Evolutionary conservation across 2,888 invertebrate genomes (phyloP).

Genomic region (Corbicula japonica): DNA sequence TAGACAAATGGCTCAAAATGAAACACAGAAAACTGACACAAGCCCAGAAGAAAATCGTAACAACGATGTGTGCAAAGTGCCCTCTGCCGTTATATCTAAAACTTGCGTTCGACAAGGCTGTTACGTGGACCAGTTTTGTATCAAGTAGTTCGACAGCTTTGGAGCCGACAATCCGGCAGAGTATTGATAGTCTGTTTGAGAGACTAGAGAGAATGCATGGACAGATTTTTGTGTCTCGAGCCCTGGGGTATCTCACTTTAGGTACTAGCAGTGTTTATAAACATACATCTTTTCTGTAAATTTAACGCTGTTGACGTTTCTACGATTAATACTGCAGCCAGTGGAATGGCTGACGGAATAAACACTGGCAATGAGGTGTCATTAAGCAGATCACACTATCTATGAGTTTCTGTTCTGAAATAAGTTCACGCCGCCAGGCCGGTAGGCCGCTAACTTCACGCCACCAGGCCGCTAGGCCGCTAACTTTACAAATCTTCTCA

Average conservation of each 20-base stretch:
- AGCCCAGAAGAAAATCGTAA: conserved; percentile 70
- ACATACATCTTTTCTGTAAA: too few relatives aligned
- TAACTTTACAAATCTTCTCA: too few relatives aligned
- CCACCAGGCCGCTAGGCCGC: too few relatives aligned
- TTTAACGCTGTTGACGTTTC: too few relatives aligned
- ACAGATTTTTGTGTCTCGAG: conserved; percentile 76
- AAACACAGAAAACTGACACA: conserved; percentile 72
- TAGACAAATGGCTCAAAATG: conserved; percentile 77
- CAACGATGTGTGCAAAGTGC: conserved; percentile 71
- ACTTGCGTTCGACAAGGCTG: conserved; percentile 81
- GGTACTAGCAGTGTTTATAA: conserved; percentile 57
- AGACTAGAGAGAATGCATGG: conserved; percentile 81
- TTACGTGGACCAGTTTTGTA: conserved; percentile 81
- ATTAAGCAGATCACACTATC: too few relatives aligned
- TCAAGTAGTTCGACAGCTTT: conserved; percentile 63
- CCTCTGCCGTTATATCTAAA: conserved; percentile 81
- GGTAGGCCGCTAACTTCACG: too few relatives aligned
- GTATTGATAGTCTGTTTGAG: conserved; percentile 74
- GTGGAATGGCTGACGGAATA: too few relatives aligned
- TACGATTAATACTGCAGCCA: too few relatives aligned
- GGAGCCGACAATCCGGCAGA: conserved; percentile 72
- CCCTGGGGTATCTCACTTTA: conserved; percentile 80
- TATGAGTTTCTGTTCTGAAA: too few relatives aligned
- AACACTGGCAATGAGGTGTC: too few relatives aligned
- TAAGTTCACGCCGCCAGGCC: too few relatives aligned